A percentile compares a stretch with the other conserved stretches of the same genome.
These are phyloP conservation scores for Aphidius gifuensis DNA, from an alignment of 1,140 invertebrate species.

Conservation along the genomic window DNA sequence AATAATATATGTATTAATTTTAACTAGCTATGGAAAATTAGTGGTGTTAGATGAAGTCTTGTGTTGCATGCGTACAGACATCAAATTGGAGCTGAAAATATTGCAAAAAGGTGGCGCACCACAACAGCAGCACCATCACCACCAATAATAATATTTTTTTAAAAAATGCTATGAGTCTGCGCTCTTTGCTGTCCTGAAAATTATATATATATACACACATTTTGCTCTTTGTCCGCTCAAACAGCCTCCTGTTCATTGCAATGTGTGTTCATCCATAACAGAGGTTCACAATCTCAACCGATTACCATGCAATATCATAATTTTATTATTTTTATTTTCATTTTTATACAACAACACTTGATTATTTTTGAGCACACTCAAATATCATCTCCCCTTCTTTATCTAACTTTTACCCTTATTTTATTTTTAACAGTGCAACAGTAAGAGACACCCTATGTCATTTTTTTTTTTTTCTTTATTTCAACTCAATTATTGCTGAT, in stretches of 20 bases:
- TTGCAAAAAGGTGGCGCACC: slow-evolving; percentile 23
- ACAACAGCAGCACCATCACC: slow-evolving; percentile 23
- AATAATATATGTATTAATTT: too few relatives aligned
- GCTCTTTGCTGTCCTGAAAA: slow-evolving; percentile 43
- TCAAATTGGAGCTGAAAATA: too few relatives aligned
- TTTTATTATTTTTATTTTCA: neutral
- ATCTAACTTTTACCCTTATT: too few relatives aligned
- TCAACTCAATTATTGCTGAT: slow-evolving; percentile 12
- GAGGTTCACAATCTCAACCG: slow-evolving; percentile 38
- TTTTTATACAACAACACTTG: neutral
- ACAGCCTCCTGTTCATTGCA: slow-evolving; percentile 42
- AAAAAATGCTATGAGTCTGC: slow-evolving; percentile 25
- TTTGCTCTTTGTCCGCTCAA: slow-evolving; percentile 52
- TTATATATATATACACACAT: slow-evolving; percentile 28
- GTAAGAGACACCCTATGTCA: neutral
- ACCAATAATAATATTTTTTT: too few relatives aligned
- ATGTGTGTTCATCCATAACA: slow-evolving; percentile 17
- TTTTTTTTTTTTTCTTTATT: neutral
- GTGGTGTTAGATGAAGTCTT: too few relatives aligned
- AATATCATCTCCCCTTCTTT: too few relatives aligned
- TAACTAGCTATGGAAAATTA: too few relatives aligned
- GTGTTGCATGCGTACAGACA: too few relatives aligned
- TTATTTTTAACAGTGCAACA: too few relatives aligned
- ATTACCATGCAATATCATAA: neutral
- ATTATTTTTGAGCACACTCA: too few relatives aligned